Base-by-base conservation (phyloP, 2,797 vertebrate species). In the Nyctalus aviator region DNA sequence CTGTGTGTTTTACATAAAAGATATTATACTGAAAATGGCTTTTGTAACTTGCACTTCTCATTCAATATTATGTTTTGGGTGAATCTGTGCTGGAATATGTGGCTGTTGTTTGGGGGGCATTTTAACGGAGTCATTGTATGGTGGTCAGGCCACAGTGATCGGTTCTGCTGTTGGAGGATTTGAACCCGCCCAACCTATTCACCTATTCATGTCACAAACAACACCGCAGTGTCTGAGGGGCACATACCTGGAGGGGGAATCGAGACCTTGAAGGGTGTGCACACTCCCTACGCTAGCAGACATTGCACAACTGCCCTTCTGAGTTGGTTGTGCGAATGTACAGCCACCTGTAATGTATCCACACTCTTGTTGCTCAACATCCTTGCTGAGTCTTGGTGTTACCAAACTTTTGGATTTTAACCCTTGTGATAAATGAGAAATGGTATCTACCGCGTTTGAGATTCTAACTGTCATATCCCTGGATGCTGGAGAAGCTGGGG, bases 11-110 rank as follows among this genome's bases (percentile, higher is more conserved):
- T 59, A 69, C 30, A 41, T 57, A 82, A 88, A 82, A n/a, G 25
- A 2, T 35, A 17, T 21, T 8, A 32, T 35, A 82, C 41, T 48
- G 13, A 81, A 91, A 76, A 59, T 30, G 23, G 76, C 64, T 8
- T 87, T 81, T 69, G 8, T 32, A 73, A 69, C 25, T 91, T 88
- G 25, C 20, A 48, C 15, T 78, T 85, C 81, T 86, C 64, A 78
- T 48, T 95, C 84, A 46, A 25, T 44, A 30, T 59, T 88, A 68
- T 5, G 27, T 93, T 88, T 83, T 81, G 17, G 20, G 32, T 84
- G 79, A 53, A 81, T 81, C 30, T 55, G 12, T 93, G 30, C 17
- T 78, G 48, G 72, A 75, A 64, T 35, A 44, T 12, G 14, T 68
- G 72, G 69, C 17, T 73, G 8, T 32, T 72, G 53, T 66, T 87